Percentiles rank a stretch among this genome's conserved stretches.
These are phyloP conservation scores for Promerops cafer DNA, from an alignment of 2,113 vertebrate genomes.

Conservation along the genomic window DNA sequence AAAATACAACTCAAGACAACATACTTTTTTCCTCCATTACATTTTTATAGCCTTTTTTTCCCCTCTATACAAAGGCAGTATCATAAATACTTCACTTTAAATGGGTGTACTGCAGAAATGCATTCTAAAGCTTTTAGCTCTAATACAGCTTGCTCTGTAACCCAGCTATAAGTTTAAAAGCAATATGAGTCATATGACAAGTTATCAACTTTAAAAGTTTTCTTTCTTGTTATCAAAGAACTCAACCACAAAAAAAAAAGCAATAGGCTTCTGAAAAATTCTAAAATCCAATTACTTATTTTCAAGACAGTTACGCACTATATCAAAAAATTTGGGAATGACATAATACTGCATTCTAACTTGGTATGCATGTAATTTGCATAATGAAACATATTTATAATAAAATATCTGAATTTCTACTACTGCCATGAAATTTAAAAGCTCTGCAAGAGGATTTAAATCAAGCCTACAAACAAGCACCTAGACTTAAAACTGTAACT, in stretches of 20 bases:
- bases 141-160: neutral
- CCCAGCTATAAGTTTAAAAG: neutral
- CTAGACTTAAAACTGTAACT: neutral
- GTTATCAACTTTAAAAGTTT: neutral
- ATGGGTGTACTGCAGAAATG: neutral
- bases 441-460: neutral
- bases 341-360: neutral
- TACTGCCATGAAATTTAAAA: neutral
- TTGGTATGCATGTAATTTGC: neutral
- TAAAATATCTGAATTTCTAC: neutral
- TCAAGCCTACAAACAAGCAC: neutral
- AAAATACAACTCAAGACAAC: neutral
- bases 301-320: neutral
- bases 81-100: neutral
- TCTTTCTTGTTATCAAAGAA: neutral
- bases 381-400: neutral
- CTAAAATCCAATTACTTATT: neutral
- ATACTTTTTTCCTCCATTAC: neutral
- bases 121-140: neutral
- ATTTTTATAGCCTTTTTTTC: neutral
- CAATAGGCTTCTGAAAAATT: neutral
- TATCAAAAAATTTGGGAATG: accelerated
- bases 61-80: neutral
- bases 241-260: neutral
- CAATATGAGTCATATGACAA: neutral